Conservation (phyloP, 2,888 invertebrate species). For the Teinopalpus imperialis region DNA sequence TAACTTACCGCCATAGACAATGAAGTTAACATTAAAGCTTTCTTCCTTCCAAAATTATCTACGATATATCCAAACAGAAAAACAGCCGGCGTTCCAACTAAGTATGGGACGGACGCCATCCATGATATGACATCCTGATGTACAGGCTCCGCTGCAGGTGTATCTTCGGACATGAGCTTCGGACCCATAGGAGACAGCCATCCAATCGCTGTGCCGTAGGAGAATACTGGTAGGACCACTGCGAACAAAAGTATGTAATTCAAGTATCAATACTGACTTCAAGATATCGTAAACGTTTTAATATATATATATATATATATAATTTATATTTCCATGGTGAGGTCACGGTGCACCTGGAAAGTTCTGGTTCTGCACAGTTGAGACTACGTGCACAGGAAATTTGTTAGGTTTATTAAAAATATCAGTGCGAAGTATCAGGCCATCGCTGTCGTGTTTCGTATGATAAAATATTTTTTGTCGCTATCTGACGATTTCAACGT, state of each 20-base stretch:
- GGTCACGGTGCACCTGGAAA: too few relatives aligned
- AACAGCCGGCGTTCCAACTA: slow-evolving; percentile 78
- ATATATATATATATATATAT: too few relatives aligned
- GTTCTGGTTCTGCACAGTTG: too few relatives aligned
- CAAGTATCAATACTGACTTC: too few relatives aligned
- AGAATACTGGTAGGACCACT: slow-evolving; percentile 81
- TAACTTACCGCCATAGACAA: slow-evolving; percentile 65
- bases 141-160: slow-evolving; percentile 65
- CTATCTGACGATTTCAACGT: too few relatives aligned
- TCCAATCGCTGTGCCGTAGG: slow-evolving; percentile 78
- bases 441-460: too few relatives aligned
- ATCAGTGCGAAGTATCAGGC: too few relatives aligned
- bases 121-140: slow-evolving; percentile 74
- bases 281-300: too few relatives aligned
- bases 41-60: slow-evolving; percentile 78
- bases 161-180: slow-evolving; percentile 66
- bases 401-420: too few relatives aligned
- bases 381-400: too few relatives aligned
- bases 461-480: too few relatives aligned
- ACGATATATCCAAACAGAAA: slow-evolving; percentile 78
- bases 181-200: slow-evolving; percentile 82
- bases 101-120: slow-evolving; percentile 80
- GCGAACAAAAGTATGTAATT: slow-evolving; percentile 33
- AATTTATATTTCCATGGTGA: too few relatives aligned
- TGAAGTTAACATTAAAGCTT: slow-evolving; percentile 67